These are phyloP conservation scores for Sycophila texana DNA, from an alignment of 2,888 invertebrate species.

Conservation along the genomic window DNA sequence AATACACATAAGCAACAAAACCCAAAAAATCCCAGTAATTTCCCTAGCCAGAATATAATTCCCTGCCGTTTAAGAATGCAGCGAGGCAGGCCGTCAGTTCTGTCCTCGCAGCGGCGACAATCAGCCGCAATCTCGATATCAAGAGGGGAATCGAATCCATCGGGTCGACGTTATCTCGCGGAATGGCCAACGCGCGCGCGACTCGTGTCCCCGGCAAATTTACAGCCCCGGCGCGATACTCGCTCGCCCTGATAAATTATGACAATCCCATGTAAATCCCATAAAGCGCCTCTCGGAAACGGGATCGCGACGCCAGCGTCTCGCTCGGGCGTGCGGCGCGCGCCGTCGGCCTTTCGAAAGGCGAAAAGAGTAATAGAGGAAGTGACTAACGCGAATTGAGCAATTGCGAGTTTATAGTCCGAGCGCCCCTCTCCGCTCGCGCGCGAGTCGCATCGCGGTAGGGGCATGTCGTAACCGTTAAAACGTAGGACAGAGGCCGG, in stretches of 20 bases:
- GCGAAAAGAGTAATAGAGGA: slow-evolving; percentile 53
- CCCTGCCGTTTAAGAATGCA: too few species aligned
- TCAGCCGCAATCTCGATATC: neutral
- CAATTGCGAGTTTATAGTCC: slow-evolving; percentile 54
- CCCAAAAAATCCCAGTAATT: too few species aligned
- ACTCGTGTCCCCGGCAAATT: slow-evolving; percentile 10
- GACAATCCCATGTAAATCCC: slow-evolving; percentile 44
- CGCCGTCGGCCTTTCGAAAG: slow-evolving; percentile 24
- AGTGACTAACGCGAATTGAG: slow-evolving; percentile 57
- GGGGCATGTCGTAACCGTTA: slow-evolving; percentile 41
- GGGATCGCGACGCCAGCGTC: slow-evolving; percentile 32
- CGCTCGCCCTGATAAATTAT: slow-evolving; percentile 41
- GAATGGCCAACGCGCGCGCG: neutral
- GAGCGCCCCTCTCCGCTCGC: slow-evolving; percentile 9
- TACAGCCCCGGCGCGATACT: slow-evolving; percentile 16
- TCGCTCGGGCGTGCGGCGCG: neutral
- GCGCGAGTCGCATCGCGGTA: slow-evolving; percentile 10
- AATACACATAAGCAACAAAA: neutral
- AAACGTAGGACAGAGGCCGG: slow-evolving; percentile 61
- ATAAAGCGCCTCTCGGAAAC: slow-evolving; percentile 34
- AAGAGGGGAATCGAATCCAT: slow-evolving; percentile 21
- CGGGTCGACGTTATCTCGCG: neutral
- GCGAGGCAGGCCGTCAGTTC: too few species aligned
- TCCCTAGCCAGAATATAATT: too few species aligned
- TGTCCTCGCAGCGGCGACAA: too few species aligned